Base-by-base conservation (phyloP, 1,140 invertebrate genomes). In the Hestina assimilis region DNA sequence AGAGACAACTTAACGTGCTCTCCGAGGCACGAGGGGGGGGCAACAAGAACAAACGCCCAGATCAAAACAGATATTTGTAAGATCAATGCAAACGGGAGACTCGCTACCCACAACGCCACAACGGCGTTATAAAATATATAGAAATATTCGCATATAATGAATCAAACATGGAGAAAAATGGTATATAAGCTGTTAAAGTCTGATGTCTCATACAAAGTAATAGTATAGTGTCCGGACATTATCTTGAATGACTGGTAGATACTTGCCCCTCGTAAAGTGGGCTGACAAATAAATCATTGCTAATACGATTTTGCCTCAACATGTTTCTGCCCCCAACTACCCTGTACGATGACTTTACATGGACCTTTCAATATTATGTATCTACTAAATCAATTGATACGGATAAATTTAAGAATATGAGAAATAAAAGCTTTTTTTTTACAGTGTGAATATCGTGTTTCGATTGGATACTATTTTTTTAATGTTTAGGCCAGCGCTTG, bases 221-320 rank as follows among this genome's bases (percentile, higher is more conserved):
- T 69, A 57, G 48, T 48, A 73, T 65, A 63, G 65, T 68, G 78
- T 72, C 69, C 72, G 60, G 63, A 48, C 81, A 84, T 87, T 87
- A 87, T 82, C 68, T 83, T 12, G 58, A 43, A 76, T 87, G 83
- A 87, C 83, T 84, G 41, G 83, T 79, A 48, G 59, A 71, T 75
- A 64, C 45, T 53, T 53, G 62, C 75, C 79, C 75, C 69, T 69
- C 20, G 42, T 53, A 58, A 61, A 74, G 67, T 74, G 72, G 67
- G 54, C 72, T 70, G 66, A 70, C 66, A 68, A 69, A 84, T 87
- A 84, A 87, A 87, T 87, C 83, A 84, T 79, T 70, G 65, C 63
- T 83, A 80, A 85, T 80, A 82, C 69, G 71, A 80, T 85, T 83
- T 83, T 58, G 53, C 64, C 69, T 63, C 46, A 76, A 80, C 79